Conservation (phyloP, 1,140 invertebrate species). For the Brachystomella parvula region DNA sequence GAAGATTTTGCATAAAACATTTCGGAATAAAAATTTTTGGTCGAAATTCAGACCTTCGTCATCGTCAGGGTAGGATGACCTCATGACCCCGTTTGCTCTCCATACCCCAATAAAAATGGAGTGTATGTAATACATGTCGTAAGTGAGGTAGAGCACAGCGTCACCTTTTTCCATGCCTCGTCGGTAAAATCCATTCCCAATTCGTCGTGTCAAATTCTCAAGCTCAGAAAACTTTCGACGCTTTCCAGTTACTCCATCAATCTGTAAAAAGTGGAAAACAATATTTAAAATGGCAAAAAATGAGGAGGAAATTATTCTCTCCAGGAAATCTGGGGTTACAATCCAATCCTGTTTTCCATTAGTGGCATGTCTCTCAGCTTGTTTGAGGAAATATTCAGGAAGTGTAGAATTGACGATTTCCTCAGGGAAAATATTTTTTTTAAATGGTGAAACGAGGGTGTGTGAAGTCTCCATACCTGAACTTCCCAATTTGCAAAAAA, state of each 20-base stretch:
- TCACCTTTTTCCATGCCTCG: conserved; percentile 30
- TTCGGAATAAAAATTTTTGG: not conserved
- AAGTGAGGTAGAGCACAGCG: conserved; percentile 24
- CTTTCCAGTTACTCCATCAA: conserved; percentile 22
- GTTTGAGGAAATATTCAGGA: not conserved
- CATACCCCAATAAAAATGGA: conserved; percentile 29
- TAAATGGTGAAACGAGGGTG: not conserved
- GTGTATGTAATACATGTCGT: conserved; percentile 21
- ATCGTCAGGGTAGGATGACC: conserved; percentile 36
- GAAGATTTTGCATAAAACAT: not conserved
- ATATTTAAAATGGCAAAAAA: not conserved
- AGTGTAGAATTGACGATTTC: not conserved
- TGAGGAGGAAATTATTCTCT: not conserved
- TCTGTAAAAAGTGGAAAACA: conserved; percentile 14
- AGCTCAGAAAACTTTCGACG: conserved; percentile 15
- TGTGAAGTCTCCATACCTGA: too few species aligned
- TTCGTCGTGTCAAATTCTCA: conserved; percentile 23
- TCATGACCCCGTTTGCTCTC: conserved; percentile 32
- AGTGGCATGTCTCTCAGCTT: not conserved
- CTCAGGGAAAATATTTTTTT: not conserved
- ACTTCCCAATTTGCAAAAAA: too few species aligned
- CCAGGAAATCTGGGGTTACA: not conserved
- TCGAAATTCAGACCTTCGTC: conserved; percentile 15
- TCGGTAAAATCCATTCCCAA: conserved; percentile 29
- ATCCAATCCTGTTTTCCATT: not conserved